Conservation (phyloP, 2,888 invertebrate species). For the Pandemis heparana region DNA sequence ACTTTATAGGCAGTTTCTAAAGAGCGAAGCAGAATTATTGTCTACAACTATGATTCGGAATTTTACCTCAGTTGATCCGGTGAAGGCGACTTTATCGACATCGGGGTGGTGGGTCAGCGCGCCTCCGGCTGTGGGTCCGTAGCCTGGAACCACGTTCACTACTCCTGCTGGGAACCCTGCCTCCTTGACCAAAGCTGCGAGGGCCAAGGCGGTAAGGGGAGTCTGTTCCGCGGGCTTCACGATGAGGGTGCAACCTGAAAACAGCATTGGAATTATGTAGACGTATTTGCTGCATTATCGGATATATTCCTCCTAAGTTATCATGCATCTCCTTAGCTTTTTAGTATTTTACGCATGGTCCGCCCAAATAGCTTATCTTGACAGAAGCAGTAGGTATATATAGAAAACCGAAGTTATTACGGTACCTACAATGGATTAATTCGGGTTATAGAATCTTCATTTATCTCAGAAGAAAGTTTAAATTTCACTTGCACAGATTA, state of each 20-base stretch:
- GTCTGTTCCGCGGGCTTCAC: constrained; percentile 98
- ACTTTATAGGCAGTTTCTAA: too few relatives aligned
- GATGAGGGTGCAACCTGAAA: constrained; percentile 90
- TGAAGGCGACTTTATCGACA: constrained; percentile 95
- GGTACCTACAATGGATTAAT: too few relatives aligned
- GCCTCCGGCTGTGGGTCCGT: constrained; percentile 91
- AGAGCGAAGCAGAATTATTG: too few relatives aligned
- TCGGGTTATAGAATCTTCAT: too few relatives aligned
- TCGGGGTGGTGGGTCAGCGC: constrained; percentile 89
- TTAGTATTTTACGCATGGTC: too few relatives aligned
- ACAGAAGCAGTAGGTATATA: too few relatives aligned
- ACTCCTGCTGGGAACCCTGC: constrained; percentile 97
- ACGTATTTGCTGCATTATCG: background rate
- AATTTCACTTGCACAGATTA: too few relatives aligned
- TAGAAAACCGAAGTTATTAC: too few relatives aligned
- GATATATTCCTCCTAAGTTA: background rate
- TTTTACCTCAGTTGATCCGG: constrained; percentile 74
- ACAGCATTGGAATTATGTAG: background rate
- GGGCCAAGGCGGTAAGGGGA: constrained; percentile 93
- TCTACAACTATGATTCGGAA: background rate
- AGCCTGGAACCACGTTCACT: constrained; percentile 95
- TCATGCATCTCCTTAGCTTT: too few relatives aligned
- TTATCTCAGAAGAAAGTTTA: too few relatives aligned
- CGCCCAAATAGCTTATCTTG: too few relatives aligned
- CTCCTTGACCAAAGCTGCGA: constrained; percentile 93